Evolutionary conservation across 1,140 invertebrate genomes (phyloP).

Genomic region (Drosophila oshimai): DNA sequence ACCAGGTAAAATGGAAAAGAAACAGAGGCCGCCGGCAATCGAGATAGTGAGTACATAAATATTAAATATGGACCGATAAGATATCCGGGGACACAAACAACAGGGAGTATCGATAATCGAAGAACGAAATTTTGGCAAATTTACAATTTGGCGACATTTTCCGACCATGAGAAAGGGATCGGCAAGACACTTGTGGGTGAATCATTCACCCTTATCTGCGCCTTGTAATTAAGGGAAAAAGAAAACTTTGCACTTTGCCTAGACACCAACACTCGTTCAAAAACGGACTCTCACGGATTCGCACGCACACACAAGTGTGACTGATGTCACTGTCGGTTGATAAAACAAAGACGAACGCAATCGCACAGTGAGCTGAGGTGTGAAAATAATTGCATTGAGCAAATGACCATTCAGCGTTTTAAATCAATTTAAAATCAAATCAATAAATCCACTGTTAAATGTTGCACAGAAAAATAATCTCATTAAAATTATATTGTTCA

Average conservation of each 20-base stretch:
- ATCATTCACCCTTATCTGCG: not conserved
- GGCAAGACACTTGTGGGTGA: not conserved
- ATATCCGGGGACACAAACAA: constrained; percentile 1
- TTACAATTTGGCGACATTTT: not conserved
- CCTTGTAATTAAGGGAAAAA: not conserved
- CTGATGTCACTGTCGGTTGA: constrained; percentile 40
- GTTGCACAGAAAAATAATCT: too few species aligned
- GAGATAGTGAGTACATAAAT: constrained; percentile 23
- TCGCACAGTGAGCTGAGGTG: constrained; percentile 6
- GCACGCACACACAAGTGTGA: constrained; percentile 22
- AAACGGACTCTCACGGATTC: not conserved
- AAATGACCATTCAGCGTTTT: too few species aligned
- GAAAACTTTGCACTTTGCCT: constrained; percentile 30
- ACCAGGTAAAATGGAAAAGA: constrained; percentile 7
- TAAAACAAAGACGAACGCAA: constrained; percentile 18
- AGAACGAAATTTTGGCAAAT: not conserved
- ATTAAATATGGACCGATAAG: constrained; percentile 17
- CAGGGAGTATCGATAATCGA: not conserved
- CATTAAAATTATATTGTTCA: too few species aligned
- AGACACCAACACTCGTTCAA: not conserved
- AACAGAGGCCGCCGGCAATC: constrained; percentile 3
- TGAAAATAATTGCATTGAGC: not conserved
- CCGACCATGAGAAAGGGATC: not conserved
- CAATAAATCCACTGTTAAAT: too few species aligned
- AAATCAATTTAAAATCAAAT: too few species aligned